Percentiles rank a stretch among this genome's conserved stretches.
These are phyloP conservation scores for Natrix natrix DNA, from an alignment of 2,797 vertebrate genomes.

Conservation along the genomic window DNA sequence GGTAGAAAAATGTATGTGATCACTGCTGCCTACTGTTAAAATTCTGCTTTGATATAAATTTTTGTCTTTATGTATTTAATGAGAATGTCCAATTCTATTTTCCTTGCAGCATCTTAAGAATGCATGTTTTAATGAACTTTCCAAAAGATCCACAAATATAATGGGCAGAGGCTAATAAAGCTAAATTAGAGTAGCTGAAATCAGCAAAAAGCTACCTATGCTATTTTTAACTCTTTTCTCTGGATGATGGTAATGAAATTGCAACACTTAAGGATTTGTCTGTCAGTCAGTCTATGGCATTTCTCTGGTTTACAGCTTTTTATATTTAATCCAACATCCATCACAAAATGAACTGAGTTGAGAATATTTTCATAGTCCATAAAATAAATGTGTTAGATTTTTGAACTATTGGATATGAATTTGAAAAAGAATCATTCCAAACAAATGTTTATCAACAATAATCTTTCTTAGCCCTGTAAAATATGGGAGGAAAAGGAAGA, in stretches of 20 bases:
- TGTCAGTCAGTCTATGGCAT: conserved; percentile 33
- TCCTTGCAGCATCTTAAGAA: neutral
- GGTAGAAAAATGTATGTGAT: neutral
- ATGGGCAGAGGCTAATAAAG: neutral
- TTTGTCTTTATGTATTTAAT: neutral
- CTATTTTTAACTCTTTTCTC: conserved; percentile 15
- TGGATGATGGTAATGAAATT: conserved; percentile 12
- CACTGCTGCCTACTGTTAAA: neutral
- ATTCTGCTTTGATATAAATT: neutral
- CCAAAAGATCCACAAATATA: neutral
- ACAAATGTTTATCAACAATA: conserved; percentile 46
- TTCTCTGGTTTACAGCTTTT: neutral
- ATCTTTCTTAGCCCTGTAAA: conserved; percentile 26
- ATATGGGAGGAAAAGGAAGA: conserved; percentile 17
- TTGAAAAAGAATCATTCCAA: conserved; percentile 26
- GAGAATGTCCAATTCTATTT: neutral
- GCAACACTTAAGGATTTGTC: conserved; percentile 24
- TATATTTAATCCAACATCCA: conserved; percentile 28
- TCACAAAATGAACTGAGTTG: conserved; percentile 25
- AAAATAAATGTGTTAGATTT: conserved; percentile 40
- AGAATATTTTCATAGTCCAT: conserved; percentile 45
- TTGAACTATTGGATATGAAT: conserved; percentile 32
- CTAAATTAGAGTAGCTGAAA: neutral
- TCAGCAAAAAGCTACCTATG: conserved; percentile 11
- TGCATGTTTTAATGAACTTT: neutral